Base-by-base conservation (phyloP, 2,797 vertebrate genomes). In the Cephalopachus bancanus region DNA sequence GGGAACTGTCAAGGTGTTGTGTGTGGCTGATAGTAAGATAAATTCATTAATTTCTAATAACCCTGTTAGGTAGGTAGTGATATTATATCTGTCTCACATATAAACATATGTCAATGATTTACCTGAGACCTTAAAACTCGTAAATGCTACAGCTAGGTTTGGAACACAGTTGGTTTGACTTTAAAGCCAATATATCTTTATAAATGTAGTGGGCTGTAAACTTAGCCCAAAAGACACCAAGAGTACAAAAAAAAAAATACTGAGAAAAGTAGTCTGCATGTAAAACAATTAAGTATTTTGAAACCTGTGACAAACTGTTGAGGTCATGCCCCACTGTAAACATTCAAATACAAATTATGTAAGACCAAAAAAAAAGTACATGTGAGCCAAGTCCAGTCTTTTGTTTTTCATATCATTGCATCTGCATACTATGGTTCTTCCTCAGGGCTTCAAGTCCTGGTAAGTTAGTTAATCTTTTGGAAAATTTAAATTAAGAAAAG, bases 401-500 rank as follows among this genome's bases (percentile, higher is more conserved):
- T 33, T 79, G 19, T 55, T 33, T 24, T 74, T 90, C 7, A 72
- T 33, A 37, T 71, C 22, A 37, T 22, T 64, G 17, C 16, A 92
- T 51, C 51, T 81, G 5, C 16, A 59, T 67, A 20, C 12, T 86
- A 30, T 30, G 37, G 33, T 79, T 91, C 30, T 86, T 83, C 51
- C 64, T 89, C 51, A 92, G 44, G 53, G 16, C 26, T 71, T 90
- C 28, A 65, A 89, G 60, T 2, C 37, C 69, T 57, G 12, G 20
- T 59, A 74, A 89, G 30, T 67, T 62, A 59, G 55, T 92, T 83
- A 83, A 55, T 37, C 76, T 67, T 83, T 93, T 2, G 1, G 37
- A 30, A 60, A 65, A 81, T 53, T 30, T 95, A 75, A 90, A 84
- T 67, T 72, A 80, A 90, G 24, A 14, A 79, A 92, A 94, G 3